Base-by-base conservation (phyloP, 1,140 invertebrate species). In the Danaus plexippus region DNA sequence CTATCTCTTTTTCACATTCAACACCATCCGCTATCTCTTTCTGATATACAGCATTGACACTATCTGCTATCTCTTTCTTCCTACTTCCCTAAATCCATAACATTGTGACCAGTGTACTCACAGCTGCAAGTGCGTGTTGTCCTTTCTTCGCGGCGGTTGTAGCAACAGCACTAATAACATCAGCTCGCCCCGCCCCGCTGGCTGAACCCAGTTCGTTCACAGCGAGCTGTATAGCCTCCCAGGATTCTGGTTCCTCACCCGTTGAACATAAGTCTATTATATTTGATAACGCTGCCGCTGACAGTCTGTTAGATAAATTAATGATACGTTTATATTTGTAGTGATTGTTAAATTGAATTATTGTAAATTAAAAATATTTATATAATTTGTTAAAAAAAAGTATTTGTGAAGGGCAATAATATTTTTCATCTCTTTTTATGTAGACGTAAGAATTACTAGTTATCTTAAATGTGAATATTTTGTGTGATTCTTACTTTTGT, bases 251-350 rank as follows among this genome's bases (percentile, higher is more conserved):
- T 40, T 70, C 72, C 0, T 41, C 46, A 4, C 2, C 57, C 57
- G 50, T 77, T 1, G 78, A 69, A 54, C 78, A 83, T 13, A 85
- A 52, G 18, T 72, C 63, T 12, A 80, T 67, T 57, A 85, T 76
- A 54, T 80, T 76, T 11, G 66, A 52, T 5, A 83, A 54, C 2
- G 74, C 74, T 1, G 57, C 58, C 3, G 82, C 82, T 54, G 82
- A 85, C 50, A 82, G 53, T 52, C 79, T 82, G 54, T 0, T n/a
- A 55, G 40, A 52, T 13, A 54, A 44, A 15, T 15, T 15, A 15
- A 41, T 40, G 4, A 51, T 11, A 32, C 7, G 22, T 32, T 4
- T 4, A 32, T 6, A 32, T 32, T 32, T 32, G 22, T 7, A 2
- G 7, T 6, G 22, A 32, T 32, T 32, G 22, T 32, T 32, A 3